These are phyloP conservation scores for Cepphus grylle DNA, from an alignment of 2,113 vertebrate genomes.

Conservation along the genomic window DNA sequence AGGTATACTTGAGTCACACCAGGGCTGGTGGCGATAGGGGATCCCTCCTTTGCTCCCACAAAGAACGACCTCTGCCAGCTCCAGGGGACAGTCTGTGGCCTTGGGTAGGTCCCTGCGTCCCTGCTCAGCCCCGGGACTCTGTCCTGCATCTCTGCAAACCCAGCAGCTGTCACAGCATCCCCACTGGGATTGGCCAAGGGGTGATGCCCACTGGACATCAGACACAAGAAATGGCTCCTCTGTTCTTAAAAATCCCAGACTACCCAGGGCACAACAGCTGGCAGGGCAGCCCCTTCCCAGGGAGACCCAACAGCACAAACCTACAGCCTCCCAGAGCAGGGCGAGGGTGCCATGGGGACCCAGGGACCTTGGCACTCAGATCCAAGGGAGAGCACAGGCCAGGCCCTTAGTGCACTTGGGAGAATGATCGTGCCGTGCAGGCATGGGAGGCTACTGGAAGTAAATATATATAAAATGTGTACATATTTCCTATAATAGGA, in stretches of 20 bases:
- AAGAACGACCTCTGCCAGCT: neutral
- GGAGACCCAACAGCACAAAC: neutral
- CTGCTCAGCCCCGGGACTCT: neutral
- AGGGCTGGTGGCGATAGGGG: neutral
- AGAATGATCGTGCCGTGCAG: neutral
- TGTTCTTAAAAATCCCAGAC: neutral
- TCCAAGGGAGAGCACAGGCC: neutral
- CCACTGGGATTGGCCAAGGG: neutral
- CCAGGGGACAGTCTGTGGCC: neutral
- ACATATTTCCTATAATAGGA: neutral
- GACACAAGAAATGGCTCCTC: neutral
- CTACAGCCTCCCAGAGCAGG: neutral
- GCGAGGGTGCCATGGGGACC: neutral
- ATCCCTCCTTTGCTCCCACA: neutral
- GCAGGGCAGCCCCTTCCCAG: neutral
- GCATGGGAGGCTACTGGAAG: neutral
- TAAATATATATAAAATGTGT: neutral
- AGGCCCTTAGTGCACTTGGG: neutral
- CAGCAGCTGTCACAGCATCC: accelerated
- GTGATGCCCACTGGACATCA: neutral
- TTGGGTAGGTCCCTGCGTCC: neutral
- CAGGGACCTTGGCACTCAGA: neutral
- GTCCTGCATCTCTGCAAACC: neutral
- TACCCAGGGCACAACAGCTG: neutral
- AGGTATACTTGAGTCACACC: too few species aligned